A percentile compares a stretch with the other conserved stretches of the same genome.
Evolutionary conservation across 2,113 vertebrate genomes (phyloP).

Genomic region (Bubo scandiacus): DNA sequence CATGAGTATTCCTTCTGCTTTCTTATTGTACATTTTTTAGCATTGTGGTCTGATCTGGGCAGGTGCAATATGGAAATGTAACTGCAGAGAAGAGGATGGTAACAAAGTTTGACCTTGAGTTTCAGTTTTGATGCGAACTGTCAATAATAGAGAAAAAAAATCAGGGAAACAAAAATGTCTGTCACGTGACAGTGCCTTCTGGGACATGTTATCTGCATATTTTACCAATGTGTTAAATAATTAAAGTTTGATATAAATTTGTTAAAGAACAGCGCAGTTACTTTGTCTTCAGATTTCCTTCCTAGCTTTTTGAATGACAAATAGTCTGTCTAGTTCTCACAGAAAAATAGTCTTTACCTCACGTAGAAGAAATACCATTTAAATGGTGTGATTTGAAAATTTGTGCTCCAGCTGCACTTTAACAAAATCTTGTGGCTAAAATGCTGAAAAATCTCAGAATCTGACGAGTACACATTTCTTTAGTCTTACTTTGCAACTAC

Average conservation of each 20-base stretch:
- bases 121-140: neutral
- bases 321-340: neutral
- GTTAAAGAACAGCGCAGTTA: neutral
- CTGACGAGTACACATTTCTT: neutral
- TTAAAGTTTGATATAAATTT: neutral
- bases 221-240: neutral
- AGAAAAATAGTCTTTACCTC: neutral
- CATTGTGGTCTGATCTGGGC: neutral
- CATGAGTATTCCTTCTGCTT: neutral
- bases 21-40: neutral
- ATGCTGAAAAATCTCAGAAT: neutral
- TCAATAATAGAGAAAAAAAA: neutral
- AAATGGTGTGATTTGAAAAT: neutral
- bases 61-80: neutral
- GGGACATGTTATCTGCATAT: accelerated
- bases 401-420: neutral
- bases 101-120: neutral
- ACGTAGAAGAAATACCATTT: neutral
- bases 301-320: neutral
- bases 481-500: neutral
- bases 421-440: neutral
- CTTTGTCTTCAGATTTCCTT: neutral
- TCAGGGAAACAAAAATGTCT: neutral
- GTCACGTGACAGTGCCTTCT: accelerated
- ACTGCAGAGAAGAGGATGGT: neutral